phyloP scores from a whole-genome alignment of 1,140 invertebrate species.

The Ephestia elutella region DNA sequence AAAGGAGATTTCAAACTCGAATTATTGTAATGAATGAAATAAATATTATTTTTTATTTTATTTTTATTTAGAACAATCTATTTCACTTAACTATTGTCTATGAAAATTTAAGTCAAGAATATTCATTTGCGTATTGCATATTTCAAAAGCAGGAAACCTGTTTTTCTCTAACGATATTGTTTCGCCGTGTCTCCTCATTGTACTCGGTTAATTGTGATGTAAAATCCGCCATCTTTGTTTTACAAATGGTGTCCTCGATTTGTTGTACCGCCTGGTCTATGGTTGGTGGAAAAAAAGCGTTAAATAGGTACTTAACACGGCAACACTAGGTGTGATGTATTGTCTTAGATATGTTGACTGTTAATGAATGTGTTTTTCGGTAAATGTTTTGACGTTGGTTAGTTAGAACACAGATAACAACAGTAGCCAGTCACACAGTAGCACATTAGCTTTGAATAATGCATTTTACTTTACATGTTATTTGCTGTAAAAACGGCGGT shows the following conservation, averaged over 20 bases:
- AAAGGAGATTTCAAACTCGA: no score
- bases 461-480: background rate
- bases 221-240: constrained; percentile 61
- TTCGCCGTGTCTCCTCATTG: constrained; percentile 42
- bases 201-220: constrained; percentile 59
- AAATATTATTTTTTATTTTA: background rate
- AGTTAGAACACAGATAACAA: background rate
- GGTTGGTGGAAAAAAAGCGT: constrained; percentile 18
- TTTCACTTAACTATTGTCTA: background rate
- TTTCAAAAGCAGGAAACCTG: constrained; percentile 51
- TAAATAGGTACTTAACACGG: constrained; percentile 10
- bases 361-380: background rate
- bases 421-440: background rate
- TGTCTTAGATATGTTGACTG: background rate
- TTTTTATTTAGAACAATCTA: background rate
- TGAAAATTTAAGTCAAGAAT: constrained; percentile 15
- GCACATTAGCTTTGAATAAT: background rate
- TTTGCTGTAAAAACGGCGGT: no score
- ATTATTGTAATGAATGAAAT: no score
- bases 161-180: constrained; percentile 65
- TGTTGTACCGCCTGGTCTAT: constrained; percentile 21
- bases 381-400: background rate
- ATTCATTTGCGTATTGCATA: constrained; percentile 9
- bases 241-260: constrained; percentile 49
- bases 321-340: constrained; percentile 1